Conservation (phyloP, 1,140 invertebrate genomes). For the Apis laboriosa region DNA sequence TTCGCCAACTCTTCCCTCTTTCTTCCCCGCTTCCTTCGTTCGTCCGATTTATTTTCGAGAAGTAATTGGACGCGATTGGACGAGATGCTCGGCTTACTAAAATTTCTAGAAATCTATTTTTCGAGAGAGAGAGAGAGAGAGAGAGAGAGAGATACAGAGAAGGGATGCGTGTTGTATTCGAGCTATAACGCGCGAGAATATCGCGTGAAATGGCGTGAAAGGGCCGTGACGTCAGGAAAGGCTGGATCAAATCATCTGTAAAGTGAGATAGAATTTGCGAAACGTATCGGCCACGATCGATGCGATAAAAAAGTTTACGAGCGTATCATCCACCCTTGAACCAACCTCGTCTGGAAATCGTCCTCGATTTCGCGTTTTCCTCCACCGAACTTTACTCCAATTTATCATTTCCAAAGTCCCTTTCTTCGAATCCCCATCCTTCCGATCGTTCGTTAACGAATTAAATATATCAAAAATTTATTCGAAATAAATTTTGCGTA, state of each 20-base stretch:
- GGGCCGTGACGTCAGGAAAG: not conserved
- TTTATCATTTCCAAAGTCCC: not conserved
- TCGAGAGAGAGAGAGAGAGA: too few relatives aligned
- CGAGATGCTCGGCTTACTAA: too few relatives aligned
- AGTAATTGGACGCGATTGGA: too few relatives aligned
- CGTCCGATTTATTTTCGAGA: too few relatives aligned
- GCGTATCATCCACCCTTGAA: conserved; percentile 34
- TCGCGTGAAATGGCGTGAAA: conserved; percentile 17
- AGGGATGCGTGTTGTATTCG: not conserved
- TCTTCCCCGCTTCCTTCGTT: too few relatives aligned
- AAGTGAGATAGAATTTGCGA: conserved; percentile 52
- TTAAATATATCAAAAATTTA: too few relatives aligned
- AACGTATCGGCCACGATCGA: conserved; percentile 50
- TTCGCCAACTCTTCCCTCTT: conserved; percentile 39
- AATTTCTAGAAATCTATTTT: too few relatives aligned
- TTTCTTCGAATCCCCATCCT: not conserved
- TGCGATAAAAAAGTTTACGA: conserved; percentile 65
- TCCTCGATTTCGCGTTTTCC: conserved; percentile 49
- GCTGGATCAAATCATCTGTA: conserved; percentile 30
- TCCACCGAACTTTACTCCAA: not conserved
- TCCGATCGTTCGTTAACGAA: not conserved
- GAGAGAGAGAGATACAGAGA: too few relatives aligned
- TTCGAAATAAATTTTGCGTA: too few relatives aligned
- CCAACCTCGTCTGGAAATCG: conserved; percentile 40
- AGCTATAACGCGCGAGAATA: not conserved